Evolutionary conservation across 2,113 vertebrate genomes (phyloP).

Genomic region (Murina feae): DNA sequence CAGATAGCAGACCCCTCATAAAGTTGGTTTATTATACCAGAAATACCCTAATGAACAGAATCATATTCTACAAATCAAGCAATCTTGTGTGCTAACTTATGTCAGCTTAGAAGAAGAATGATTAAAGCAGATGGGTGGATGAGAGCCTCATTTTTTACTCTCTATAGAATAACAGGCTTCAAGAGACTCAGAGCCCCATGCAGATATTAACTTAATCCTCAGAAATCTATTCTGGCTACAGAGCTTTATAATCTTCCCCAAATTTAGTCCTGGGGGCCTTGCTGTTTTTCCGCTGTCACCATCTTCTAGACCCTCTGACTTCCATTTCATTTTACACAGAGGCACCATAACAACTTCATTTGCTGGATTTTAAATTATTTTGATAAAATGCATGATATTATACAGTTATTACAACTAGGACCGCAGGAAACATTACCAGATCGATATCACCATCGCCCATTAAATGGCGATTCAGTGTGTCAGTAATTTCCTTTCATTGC

Average conservation of each 20-base stretch:
- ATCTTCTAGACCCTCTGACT: slow-evolving; percentile 58
- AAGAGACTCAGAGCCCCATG: background rate
- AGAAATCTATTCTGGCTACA: background rate
- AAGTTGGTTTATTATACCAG: slow-evolving; percentile 46
- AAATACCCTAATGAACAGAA: slow-evolving; percentile 64
- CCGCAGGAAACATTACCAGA: slow-evolving; percentile 71
- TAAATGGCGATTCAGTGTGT: slow-evolving; percentile 69
- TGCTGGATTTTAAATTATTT: slow-evolving; percentile 75
- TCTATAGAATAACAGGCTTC: background rate
- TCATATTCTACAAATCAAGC: slow-evolving; percentile 20
- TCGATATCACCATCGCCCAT: slow-evolving; percentile 74
- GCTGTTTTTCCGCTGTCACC: slow-evolving; percentile 6
- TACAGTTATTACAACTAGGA: slow-evolving; percentile 73
- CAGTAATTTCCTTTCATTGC: slow-evolving; percentile 75
- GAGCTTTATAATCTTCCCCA: background rate
- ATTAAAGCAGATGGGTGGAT: background rate
- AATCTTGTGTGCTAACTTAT: slow-evolving; percentile 17
- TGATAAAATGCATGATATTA: slow-evolving; percentile 75
- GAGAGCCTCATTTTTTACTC: background rate
- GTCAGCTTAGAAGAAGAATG: background rate
- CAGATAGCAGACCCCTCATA: slow-evolving; percentile 41
- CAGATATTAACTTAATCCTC: background rate
- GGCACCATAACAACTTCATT: slow-evolving; percentile 51
- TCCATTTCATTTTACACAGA: slow-evolving; percentile 64
- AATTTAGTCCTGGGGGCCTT: background rate